Evolutionary conservation across 2,113 vertebrate genomes (phyloP), one percentile per base, ranked within the genome.

Genomic region (Mungos mungo): DNA sequence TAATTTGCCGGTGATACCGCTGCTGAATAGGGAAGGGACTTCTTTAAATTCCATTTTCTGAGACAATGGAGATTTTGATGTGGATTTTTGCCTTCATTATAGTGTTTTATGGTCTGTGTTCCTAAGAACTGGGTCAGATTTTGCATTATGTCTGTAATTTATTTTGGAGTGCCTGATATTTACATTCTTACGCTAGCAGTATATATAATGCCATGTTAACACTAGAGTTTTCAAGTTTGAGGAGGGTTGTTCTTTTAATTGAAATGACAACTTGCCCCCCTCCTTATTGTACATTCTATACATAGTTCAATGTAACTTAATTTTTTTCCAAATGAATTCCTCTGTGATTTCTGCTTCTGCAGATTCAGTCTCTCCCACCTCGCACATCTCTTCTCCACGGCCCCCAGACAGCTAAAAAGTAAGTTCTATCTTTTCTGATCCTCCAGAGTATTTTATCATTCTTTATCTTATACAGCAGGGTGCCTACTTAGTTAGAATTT

Each of bases 101-200:
- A 52, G 66, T 96, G 94, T 95, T 97, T 97, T 94, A 96, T 86
- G 84, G 79, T 88, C 86, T 77, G 15, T 88, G 18, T 96, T 95
- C 79, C 77, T 89, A 93, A 95, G 85, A 97, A 95, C 85, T 96
- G 68, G 93, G 93, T 97, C 79, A 87, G 85, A 94, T 97, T 97
- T 97, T 96, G 85, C 85, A 88, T 85, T 95, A 76, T 92, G 33
- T 68, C 89, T 92, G 80, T 96, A 90, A 96, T 96, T 93, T 97
- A 88, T 93, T 86, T 93, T 96, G 41, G n/a, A 93, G 65, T 33
- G 57, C 74, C 63, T 66, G 79, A 80, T 96, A 85, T 83, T 93
- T 88, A 72, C 63, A 84, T 83, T 94, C 66, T 65, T 65, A 88
- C 52, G 57, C 50, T 65, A 95, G 85, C 35, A 16, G 71, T 72